Conservation (phyloP, 2,797 vertebrate species). For the Coregonus sp. region DNA sequence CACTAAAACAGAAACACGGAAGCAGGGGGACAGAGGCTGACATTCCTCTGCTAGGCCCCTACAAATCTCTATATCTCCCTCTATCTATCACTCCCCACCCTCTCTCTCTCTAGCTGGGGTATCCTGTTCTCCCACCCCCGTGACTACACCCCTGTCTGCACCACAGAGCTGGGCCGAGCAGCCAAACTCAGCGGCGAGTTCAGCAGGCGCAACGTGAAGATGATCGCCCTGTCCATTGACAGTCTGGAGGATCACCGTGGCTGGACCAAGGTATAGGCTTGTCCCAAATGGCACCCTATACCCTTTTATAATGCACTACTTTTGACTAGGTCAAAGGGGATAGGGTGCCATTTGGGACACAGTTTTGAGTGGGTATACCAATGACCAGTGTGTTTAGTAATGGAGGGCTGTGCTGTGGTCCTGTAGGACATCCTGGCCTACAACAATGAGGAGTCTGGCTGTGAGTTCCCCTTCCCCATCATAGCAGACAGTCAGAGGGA, state of each 20-base stretch:
- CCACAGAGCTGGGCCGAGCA: slow-evolving; percentile 89
- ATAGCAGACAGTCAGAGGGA: slow-evolving; percentile 87
- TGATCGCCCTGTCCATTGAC: slow-evolving; percentile 92
- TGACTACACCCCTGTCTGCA: slow-evolving; percentile 94
- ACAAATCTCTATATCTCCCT: background rate
- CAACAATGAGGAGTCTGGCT: slow-evolving; percentile 74
- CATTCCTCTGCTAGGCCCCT: background rate
- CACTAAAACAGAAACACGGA: background rate
- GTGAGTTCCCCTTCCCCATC: slow-evolving; percentile 88
- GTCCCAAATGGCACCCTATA: too few species aligned
- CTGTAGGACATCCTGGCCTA: slow-evolving; percentile 90
- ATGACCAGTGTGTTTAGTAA: background rate
- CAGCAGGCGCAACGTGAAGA: slow-evolving; percentile 81
- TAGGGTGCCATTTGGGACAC: background rate
- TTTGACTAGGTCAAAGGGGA: too few species aligned
- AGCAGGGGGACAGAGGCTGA: background rate
- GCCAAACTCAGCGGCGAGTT: slow-evolving; percentile 82
- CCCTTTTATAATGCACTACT: background rate
- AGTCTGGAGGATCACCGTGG: slow-evolving; percentile 82
- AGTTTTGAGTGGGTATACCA: background rate
- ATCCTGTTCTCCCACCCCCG: slow-evolving; percentile 92
- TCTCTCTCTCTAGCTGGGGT: slow-evolving; percentile 82
- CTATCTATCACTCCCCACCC: background rate
- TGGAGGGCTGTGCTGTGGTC: slow-evolving; percentile 7
- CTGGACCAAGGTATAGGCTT: slow-evolving; percentile 84